A percentile compares a stretch with the other conserved stretches of the same genome.
These are phyloP conservation scores for Andrena camellia DNA, from an alignment of 2,888 invertebrate genomes.

Conservation along the genomic window DNA sequence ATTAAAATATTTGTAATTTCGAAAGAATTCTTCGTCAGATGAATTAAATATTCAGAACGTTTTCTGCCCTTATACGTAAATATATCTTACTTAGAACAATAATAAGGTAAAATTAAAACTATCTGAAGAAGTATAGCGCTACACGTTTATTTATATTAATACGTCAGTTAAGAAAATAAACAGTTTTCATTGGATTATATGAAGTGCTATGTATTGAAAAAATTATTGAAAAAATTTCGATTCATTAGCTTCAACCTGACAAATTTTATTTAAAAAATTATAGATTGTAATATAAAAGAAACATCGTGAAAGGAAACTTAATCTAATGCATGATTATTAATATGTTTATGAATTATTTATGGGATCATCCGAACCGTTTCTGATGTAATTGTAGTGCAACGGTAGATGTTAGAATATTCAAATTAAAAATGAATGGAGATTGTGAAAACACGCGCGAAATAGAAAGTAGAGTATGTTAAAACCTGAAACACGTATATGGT, in stretches of 20 bases:
- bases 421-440: neutral
- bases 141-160: too few species aligned
- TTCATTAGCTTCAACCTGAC: too few species aligned
- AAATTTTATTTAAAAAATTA: too few species aligned
- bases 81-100: neutral
- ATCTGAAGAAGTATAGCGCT: too few species aligned
- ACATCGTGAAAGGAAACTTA: neutral
- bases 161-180: too few species aligned
- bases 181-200: too few species aligned
- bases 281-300: too few species aligned
- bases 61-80: neutral
- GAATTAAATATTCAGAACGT: neutral
- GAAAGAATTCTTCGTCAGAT: neutral
- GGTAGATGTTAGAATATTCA: neutral
- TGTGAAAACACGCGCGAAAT: neutral
- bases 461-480: neutral
- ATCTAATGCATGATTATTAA: neutral
- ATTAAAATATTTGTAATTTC: neutral
- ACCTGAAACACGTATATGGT: neutral
- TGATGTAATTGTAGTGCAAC: slow-evolving; percentile 4
- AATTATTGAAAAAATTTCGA: too few species aligned
- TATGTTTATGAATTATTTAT: neutral
- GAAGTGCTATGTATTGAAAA: too few species aligned
- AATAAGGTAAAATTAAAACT: too few species aligned
- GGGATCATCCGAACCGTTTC: neutral